Evolutionary conservation across 1,140 invertebrate species (phyloP).

Genomic region (Artemia franciscana): DNA sequence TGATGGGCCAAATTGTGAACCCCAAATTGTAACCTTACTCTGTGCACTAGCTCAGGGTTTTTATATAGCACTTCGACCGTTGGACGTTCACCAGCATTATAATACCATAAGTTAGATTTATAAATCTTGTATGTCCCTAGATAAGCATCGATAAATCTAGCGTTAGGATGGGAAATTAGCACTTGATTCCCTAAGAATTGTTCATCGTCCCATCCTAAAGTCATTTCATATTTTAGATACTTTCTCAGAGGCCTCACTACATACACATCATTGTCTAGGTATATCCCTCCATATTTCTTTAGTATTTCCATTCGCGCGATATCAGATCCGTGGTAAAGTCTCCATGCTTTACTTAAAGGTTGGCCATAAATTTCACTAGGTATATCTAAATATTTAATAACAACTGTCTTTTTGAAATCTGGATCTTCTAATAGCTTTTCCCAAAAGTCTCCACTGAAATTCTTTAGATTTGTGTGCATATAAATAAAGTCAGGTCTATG

Average conservation of each 20-base stretch:
- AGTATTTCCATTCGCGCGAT: slow-evolving; percentile 15
- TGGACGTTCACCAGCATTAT: slow-evolving; percentile 9
- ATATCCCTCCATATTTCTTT: slow-evolving; percentile 18
- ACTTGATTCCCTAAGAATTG: slow-evolving; percentile 11
- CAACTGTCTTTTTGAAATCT: background rate
- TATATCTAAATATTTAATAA: background rate
- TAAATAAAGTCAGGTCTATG: slow-evolving; percentile 6
- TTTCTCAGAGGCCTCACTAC: slow-evolving; percentile 16
- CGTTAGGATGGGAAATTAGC: slow-evolving; percentile 10
- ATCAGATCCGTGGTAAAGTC: slow-evolving; percentile 17
- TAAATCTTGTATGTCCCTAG: slow-evolving; percentile 8
- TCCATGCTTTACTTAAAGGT: slow-evolving; percentile 2
- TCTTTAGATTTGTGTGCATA: slow-evolving; percentile 5
- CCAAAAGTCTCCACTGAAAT: slow-evolving; percentile 6
- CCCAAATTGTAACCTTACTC: slow-evolving; percentile 14
- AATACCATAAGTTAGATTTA: slow-evolving; percentile 5
- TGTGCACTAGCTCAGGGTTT: slow-evolving; percentile 9
- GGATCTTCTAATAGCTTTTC: background rate
- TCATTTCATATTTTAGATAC: slow-evolving; percentile 17
- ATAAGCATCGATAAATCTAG: slow-evolving; percentile 9
- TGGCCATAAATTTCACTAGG: slow-evolving; percentile 8
- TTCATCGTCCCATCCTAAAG: slow-evolving; percentile 15
- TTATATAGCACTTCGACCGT: slow-evolving; percentile 3
- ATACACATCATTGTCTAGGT: slow-evolving; percentile 18
- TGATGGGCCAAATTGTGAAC: slow-evolving; percentile 12